phyloP scores from a whole-genome alignment of 1,140 invertebrate genomes.

The Neodiprion pinetum region DNA sequence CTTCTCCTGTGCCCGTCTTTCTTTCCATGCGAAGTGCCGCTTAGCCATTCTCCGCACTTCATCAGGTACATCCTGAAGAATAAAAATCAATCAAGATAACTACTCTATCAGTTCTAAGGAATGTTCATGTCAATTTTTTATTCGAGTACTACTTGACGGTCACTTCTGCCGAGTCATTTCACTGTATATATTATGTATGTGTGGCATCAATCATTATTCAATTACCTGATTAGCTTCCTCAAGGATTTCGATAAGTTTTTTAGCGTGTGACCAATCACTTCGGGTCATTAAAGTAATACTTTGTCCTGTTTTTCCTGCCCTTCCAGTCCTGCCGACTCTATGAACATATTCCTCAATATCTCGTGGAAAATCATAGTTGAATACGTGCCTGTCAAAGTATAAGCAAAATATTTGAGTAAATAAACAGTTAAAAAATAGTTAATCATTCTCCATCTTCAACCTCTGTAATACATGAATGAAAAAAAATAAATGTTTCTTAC shows the following conservation, averaged over 20 bases:
- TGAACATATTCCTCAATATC: constrained; percentile 94
- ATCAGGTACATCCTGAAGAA: constrained; percentile 69
- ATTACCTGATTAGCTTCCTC: constrained; percentile 74
- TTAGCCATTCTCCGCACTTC: constrained; percentile 75
- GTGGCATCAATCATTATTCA: constrained; percentile 16
- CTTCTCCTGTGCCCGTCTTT: constrained; percentile 62
- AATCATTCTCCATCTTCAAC: no score
- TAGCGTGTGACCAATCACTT: constrained; percentile 79
- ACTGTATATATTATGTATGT: constrained; percentile 12
- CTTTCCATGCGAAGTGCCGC: constrained; percentile 70
- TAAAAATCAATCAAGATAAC: constrained; percentile 14
- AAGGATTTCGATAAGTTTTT: constrained; percentile 83
- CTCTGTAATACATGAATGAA: neutral
- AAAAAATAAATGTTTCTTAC: constrained; percentile 60
- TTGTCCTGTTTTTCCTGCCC: constrained; percentile 84
- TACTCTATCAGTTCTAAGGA: neutral
- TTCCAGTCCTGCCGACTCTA: constrained; percentile 85
- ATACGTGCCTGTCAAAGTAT: constrained; percentile 68
- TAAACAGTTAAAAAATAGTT: neutral
- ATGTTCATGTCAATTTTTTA: neutral
- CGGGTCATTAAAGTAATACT: constrained; percentile 83
- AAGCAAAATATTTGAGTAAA: constrained; percentile 8
- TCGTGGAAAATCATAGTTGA: constrained; percentile 90
- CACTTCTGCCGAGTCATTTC: neutral
- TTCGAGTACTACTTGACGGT: neutral